Conservation (phyloP, 2,113 vertebrate species). For the Jaculus jaculus region DNA sequence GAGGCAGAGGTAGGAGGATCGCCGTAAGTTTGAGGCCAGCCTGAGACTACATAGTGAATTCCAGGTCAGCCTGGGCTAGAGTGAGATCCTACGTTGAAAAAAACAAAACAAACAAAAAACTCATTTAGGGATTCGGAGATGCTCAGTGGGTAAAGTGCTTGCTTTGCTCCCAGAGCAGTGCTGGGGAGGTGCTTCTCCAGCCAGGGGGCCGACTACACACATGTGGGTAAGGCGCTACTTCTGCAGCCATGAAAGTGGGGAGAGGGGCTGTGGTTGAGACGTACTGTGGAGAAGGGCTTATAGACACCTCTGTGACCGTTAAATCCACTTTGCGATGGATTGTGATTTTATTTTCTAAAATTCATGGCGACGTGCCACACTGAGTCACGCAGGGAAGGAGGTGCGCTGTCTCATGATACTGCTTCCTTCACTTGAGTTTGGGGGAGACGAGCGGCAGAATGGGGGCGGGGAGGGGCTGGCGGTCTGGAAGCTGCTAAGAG, state of each 20-base stretch:
- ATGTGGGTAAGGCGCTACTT: not conserved
- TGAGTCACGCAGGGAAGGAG: not conserved
- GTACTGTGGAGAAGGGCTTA: not conserved
- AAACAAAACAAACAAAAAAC: too few species aligned
- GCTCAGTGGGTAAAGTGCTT: too few species aligned
- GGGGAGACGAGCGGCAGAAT: not conserved
- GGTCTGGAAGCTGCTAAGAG: not conserved
- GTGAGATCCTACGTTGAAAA: too few species aligned
- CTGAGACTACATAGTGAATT: too few species aligned
- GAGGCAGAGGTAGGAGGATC: too few species aligned
- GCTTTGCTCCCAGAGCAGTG: too few species aligned
- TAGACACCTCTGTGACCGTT: not conserved
- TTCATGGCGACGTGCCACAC: not conserved
- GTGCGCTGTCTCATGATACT: not conserved
- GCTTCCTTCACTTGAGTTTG: not conserved
- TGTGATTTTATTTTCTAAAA: constrained; percentile 47
- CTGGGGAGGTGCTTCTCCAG: too few species aligned
- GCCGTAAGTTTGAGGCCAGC: too few species aligned
- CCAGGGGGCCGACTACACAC: accelerated
- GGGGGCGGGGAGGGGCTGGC: not conserved
- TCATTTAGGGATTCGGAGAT: too few species aligned
- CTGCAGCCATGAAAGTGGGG: not conserved
- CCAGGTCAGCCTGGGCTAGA: too few species aligned
- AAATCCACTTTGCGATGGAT: constrained; percentile 49
- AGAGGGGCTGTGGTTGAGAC: not conserved